Conservation (phyloP, 2,797 vertebrate genomes). For the Yasuhikotakia modesta region DNA sequence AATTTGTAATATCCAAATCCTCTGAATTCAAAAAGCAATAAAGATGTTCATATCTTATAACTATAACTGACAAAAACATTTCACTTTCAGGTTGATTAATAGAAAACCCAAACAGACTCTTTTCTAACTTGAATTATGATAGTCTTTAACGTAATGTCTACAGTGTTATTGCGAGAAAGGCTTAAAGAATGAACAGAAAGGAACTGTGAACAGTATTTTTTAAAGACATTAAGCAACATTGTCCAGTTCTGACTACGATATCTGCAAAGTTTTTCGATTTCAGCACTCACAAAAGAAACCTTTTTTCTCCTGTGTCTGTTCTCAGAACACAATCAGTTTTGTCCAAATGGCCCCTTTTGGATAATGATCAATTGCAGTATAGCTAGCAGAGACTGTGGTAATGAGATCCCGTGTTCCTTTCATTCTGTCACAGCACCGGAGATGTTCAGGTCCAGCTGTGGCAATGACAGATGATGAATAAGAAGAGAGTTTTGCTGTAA, state of each 20-base stretch:
- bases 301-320: slow-evolving; percentile 59
- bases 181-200: background rate
- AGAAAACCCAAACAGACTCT: no score
- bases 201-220: slow-evolving; percentile 6
- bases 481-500: slow-evolving; percentile 66
- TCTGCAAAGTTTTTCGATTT: slow-evolving; percentile 43
- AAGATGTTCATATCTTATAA: no score
- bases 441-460: slow-evolving; percentile 69
- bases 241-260: slow-evolving; percentile 29
- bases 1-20: no score
- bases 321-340: slow-evolving; percentile 64
- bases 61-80: no score
- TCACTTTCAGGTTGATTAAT: no score
- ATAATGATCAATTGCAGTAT: slow-evolving; percentile 73
- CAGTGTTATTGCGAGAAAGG: background rate
- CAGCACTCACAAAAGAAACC: slow-evolving; percentile 56
- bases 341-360: slow-evolving; percentile 67
- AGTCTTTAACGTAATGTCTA: background rate
- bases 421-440: slow-evolving; percentile 68
- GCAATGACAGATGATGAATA: slow-evolving; percentile 69
- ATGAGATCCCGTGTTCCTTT: slow-evolving; percentile 74
- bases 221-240: background rate
- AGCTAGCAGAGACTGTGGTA: slow-evolving; percentile 70
- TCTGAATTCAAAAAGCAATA: no score
- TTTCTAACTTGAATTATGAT: no score